Base-by-base conservation (phyloP, 2,888 invertebrate species). In the Heliconius erato region DNA sequence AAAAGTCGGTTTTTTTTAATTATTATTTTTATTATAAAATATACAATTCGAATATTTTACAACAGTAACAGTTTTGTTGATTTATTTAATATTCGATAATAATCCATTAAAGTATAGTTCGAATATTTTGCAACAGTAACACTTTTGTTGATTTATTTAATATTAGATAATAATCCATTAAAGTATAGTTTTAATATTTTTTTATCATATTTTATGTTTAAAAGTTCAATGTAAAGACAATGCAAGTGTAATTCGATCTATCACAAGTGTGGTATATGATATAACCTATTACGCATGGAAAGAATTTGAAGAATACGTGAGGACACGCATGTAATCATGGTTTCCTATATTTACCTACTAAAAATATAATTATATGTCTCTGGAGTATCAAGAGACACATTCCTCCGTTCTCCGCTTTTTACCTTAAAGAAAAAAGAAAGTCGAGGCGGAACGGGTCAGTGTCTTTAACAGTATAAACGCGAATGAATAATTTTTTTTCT, bases 211-310 rank as follows among this genome's bases (percentile, higher is more conserved):
- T 49, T 19, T 1, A 26, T 16, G 9, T 74, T 49, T 74, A 74
- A 74, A 76, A 4, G 63, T n/a, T 77, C 26, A 63, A n/a, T 65
- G 35, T 77, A 19, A 40, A 26, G 35, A 11, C 77, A 40, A 65
- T 26, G 5, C 16, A 35, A 63, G 40, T 72, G 26, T 81, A 78
- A 84, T 81, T 81, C 79, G 63, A 81, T 81, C 81, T 83, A 77
- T 81, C 79, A 63, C 68, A 69, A 68, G n/a, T 28, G 54, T 77
- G 79, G 32, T 54, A 92, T 89, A 81, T 81, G 83, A 81, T 76
- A 81, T 80, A 71, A 69, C n/a, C 23, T 69, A 81, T 81, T 69
- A 63, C 19, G 28, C 69, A 69, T 12, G 5, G 23, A 59, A 79
- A 79, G 40, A 63, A 65, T 23, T 26, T n/a, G 6, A 72, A 23